Conservation (phyloP, 2,797 vertebrate genomes). For the Chloroceryle inda region DNA sequence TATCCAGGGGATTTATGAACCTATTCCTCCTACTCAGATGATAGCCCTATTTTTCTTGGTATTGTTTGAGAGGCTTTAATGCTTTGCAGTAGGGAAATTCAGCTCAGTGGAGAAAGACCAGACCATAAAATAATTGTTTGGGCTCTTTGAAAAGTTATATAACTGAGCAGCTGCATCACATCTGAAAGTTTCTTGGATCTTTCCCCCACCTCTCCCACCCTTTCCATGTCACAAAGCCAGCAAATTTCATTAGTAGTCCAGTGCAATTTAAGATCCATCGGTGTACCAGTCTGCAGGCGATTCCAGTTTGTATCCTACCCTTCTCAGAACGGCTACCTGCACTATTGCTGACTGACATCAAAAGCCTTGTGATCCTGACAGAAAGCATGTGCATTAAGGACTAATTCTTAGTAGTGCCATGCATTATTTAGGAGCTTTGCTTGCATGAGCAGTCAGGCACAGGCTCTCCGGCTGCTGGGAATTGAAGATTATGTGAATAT, state of each 20-base stretch:
- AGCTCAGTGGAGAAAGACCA: neutral
- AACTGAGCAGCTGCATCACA: neutral
- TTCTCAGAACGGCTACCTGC: neutral
- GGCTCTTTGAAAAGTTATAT: neutral
- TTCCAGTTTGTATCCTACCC: neutral
- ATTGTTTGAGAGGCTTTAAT: neutral
- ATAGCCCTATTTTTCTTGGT: neutral
- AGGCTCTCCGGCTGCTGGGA: neutral
- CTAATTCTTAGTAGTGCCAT: neutral
- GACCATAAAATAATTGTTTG: neutral
- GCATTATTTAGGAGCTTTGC: conserved; percentile 10
- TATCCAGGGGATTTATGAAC: neutral
- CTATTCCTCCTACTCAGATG: neutral
- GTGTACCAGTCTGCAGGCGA: neutral
- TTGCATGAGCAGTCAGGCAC: neutral
- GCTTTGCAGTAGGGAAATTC: neutral
- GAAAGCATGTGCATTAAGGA: neutral
- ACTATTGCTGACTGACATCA: neutral
- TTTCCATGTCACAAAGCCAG: neutral
- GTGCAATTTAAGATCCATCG: neutral
- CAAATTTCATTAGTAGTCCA: neutral
- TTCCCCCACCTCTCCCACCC: neutral
- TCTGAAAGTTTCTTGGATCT: neutral
- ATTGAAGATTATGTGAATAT: neutral
- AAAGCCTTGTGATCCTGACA: neutral